phyloP scores from a whole-genome alignment of 2,888 invertebrate genomes.

The Mesorhabditis spiculigera region DNA sequence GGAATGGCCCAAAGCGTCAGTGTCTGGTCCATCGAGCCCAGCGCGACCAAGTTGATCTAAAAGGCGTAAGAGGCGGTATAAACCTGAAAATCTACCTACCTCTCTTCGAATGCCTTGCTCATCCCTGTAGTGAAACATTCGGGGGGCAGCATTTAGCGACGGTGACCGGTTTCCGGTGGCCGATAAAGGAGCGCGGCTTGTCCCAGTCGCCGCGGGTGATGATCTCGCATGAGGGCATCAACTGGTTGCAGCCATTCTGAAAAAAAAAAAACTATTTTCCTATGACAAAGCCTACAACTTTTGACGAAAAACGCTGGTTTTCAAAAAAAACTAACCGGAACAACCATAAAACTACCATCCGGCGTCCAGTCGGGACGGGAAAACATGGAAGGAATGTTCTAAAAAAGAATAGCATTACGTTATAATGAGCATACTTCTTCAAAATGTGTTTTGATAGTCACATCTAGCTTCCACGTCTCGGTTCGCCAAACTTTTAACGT shows the following conservation, averaged over 20 bases:
- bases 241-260: background rate
- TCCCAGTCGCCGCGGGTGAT: background rate
- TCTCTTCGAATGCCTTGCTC: background rate
- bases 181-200: background rate
- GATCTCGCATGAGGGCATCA: background rate
- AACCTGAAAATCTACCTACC: background rate
- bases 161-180: background rate
- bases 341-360: background rate
- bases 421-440: background rate
- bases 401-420: background rate
- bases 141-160: background rate
- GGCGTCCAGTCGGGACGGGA: slow-evolving; percentile 5
- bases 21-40: background rate
- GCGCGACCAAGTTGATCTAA: background rate
- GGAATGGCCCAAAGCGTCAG: slow-evolving; percentile 1
- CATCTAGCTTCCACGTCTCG: background rate
- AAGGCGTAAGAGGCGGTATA: background rate
- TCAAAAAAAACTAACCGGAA: background rate
- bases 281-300: background rate
- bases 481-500: background rate
- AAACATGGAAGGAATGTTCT: background rate
- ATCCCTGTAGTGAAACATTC: background rate
- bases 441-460: background rate
- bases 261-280: slow-evolving; percentile 2
- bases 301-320: background rate